Conservation (phyloP, 2,113 vertebrate genomes). For the Tauraco erythrolophus region DNA sequence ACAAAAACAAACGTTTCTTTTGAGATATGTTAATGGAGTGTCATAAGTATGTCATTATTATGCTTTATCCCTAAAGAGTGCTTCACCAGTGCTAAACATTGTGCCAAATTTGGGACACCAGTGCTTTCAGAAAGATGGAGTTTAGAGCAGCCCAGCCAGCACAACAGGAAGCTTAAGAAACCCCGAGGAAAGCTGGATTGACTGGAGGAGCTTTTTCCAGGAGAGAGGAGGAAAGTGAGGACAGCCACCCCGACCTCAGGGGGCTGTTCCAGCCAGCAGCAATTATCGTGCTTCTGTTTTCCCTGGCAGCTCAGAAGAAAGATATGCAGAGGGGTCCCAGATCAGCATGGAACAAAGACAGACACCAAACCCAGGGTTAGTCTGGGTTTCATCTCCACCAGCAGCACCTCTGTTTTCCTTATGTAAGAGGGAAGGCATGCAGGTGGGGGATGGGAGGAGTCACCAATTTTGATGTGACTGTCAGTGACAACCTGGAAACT, state of each 20-base stretch:
- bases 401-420: not conserved
- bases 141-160: not conserved
- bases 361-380: not conserved
- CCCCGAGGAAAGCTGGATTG: not conserved
- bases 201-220: not conserved
- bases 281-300: not conserved
- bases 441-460: slow-evolving; percentile 42
- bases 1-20: slow-evolving; percentile 23
- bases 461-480: slow-evolving; percentile 47
- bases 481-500: slow-evolving; percentile 44
- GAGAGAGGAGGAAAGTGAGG: not conserved
- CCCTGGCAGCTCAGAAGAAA: not conserved
- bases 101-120: not conserved
- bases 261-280: not conserved
- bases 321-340: not conserved
- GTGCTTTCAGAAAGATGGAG: not conserved
- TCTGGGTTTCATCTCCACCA: not conserved
- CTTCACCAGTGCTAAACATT: not conserved
- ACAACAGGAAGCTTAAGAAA: not conserved
- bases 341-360: not conserved
- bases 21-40: not conserved
- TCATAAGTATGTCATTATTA: not conserved
- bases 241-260: fast-evolving
- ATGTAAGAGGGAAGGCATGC: not conserved
- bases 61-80: not conserved